phyloP scores from a whole-genome alignment of 2,113 vertebrate species.

The Alosa alosa region DNA sequence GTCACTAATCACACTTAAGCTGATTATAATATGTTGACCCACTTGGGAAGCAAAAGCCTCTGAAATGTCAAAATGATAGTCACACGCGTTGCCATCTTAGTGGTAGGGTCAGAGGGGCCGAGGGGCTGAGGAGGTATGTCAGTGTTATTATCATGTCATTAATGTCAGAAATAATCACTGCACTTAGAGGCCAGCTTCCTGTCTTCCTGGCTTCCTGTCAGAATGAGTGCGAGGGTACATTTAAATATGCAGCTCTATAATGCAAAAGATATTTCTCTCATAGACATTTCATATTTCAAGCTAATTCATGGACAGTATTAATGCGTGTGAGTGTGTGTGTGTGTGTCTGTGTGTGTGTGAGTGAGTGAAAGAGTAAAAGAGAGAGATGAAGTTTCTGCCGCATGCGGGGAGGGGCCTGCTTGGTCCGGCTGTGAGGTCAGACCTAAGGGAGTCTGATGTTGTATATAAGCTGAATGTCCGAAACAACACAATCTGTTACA shows the following conservation, averaged over 20 bases:
- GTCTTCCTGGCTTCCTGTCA: neutral
- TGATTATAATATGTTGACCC: constrained; percentile 31
- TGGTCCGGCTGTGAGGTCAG: constrained; percentile 27
- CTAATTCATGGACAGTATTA: neutral
- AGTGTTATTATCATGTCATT: neutral
- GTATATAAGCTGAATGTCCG: constrained; percentile 31
- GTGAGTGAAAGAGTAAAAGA: neutral
- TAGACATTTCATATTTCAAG: neutral
- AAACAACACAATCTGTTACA: neutral
- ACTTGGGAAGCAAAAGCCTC: constrained; percentile 23
- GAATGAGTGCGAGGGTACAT: too few relatives aligned
- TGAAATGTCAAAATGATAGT: constrained; percentile 23
- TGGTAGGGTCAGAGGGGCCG: neutral
- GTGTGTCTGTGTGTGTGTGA: neutral
- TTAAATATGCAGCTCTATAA: neutral
- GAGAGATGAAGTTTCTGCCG: neutral
- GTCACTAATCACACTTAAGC: constrained; percentile 26
- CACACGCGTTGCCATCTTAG: neutral
- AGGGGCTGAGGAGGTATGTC: neutral
- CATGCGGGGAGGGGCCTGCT: constrained; percentile 19
- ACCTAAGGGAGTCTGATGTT: neutral
- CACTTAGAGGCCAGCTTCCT: neutral
- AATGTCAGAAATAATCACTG: constrained; percentile 27
- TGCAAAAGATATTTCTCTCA: neutral
- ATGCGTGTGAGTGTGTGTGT: neutral